phyloP scores from a whole-genome alignment of 2,888 invertebrate genomes.

The Prosopocoilus inquinatus region DNA sequence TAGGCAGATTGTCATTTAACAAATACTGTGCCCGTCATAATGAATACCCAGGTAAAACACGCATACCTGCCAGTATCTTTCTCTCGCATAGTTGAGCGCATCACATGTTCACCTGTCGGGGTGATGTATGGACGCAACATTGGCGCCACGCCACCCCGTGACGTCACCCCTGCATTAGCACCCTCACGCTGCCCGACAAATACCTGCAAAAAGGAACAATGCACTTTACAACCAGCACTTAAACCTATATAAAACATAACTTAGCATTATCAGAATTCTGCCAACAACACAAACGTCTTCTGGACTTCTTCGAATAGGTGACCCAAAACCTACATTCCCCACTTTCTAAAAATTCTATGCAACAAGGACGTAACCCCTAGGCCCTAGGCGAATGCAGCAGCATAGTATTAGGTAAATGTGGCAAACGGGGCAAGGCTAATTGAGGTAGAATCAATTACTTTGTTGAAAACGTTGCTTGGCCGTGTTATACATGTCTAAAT shows the following conservation, averaged over 20 bases:
- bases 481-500: no score
- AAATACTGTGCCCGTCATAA: constrained; percentile 1
- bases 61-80: constrained; percentile 24
- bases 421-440: no score
- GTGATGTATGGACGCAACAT: constrained; percentile 30
- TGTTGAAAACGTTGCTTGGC: no score
- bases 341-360: no score
- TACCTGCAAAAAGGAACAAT: neutral
- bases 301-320: no score
- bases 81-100: constrained; percentile 27
- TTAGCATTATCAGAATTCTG: neutral
- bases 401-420: no score
- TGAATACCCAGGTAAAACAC: constrained; percentile 24
- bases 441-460: no score
- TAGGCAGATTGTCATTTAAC: neutral
- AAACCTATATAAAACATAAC: neutral
- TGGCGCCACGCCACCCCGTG: constrained; percentile 30
- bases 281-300: neutral
- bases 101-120: constrained; percentile 34
- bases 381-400: no score
- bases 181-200: constrained; percentile 1
- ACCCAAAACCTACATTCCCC: no score
- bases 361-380: no score
- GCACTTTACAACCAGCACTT: constrained; percentile 1
- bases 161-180: constrained; percentile 17